These are phyloP conservation scores for Drosophila kohkoa DNA, from an alignment of 1,140 invertebrate genomes.

Conservation along the genomic window DNA sequence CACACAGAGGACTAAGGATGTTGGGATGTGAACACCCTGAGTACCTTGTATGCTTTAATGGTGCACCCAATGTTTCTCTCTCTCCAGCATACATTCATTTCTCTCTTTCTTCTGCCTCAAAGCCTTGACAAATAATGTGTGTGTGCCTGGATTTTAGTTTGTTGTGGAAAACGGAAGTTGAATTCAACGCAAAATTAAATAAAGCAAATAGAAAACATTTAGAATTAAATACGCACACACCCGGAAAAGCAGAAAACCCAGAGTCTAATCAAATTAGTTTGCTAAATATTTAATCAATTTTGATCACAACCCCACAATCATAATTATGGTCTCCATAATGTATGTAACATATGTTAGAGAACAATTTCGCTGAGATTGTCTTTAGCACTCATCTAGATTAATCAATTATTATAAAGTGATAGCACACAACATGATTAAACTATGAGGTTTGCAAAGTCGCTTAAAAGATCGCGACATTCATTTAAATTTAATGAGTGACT, in stretches of 20 bases:
- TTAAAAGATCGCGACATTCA: slow-evolving; percentile 28
- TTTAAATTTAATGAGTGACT: slow-evolving; percentile 52
- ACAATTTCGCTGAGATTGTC: background rate
- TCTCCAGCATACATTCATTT: background rate
- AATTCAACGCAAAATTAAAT: slow-evolving; percentile 40
- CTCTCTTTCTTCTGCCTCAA: slow-evolving; percentile 6
- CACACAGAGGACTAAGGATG: slow-evolving; percentile 25
- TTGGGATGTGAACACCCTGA: slow-evolving; percentile 17
- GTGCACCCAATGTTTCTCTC: slow-evolving; percentile 3
- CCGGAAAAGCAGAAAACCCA: slow-evolving; percentile 6
- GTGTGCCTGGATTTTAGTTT: slow-evolving; percentile 33
- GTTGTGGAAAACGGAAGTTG: slow-evolving; percentile 29
- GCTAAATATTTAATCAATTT: slow-evolving; percentile 31
- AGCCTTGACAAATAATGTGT: slow-evolving; percentile 45
- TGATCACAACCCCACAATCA: slow-evolving; percentile 9
- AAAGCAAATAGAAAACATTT: slow-evolving; percentile 36
- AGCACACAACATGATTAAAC: background rate
- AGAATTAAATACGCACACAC: slow-evolving; percentile 23
- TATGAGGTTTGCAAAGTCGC: background rate
- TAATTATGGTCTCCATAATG: slow-evolving; percentile 7
- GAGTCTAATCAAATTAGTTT: slow-evolving; percentile 20
- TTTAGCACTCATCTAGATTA: background rate
- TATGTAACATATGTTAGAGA: background rate
- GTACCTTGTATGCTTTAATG: slow-evolving; percentile 33
- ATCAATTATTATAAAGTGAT: slow-evolving; percentile 12